These are phyloP conservation scores for Spinibarbus caldwelli DNA, from an alignment of 2,797 vertebrate species.

Conservation along the genomic window DNA sequence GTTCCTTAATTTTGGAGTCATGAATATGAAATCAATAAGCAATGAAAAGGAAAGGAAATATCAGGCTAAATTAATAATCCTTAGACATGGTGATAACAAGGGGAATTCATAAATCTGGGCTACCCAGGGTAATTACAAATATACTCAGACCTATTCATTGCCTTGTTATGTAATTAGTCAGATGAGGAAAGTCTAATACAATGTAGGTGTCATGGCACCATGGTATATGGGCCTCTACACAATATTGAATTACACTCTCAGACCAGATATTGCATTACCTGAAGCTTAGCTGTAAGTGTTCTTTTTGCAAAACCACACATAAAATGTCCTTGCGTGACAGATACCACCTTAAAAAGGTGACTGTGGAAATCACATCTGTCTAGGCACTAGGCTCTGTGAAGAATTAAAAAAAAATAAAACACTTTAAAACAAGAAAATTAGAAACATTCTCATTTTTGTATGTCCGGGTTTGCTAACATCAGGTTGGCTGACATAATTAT, in stretches of 20 bases:
- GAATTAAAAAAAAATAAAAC: no score
- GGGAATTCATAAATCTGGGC: background rate
- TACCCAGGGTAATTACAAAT: slow-evolving; percentile 27
- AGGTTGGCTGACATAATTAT: background rate
- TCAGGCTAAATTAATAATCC: slow-evolving; percentile 37
- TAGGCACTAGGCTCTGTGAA: background rate
- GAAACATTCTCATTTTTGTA: background rate
- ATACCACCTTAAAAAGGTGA: background rate
- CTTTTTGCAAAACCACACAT: background rate
- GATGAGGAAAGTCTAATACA: background rate
- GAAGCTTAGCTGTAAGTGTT: background rate
- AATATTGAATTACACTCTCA: slow-evolving; percentile 7
- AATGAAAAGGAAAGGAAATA: slow-evolving; percentile 29
- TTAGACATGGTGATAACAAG: slow-evolving; percentile 4
- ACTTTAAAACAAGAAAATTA: background rate
- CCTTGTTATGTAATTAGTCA: slow-evolving; percentile 30
- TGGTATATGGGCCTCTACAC: background rate
- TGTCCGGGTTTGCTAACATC: background rate
- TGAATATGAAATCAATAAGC: slow-evolving; percentile 53
- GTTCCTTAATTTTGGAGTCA: slow-evolving; percentile 56
- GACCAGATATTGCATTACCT: slow-evolving; percentile 1
- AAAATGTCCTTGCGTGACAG: background rate
- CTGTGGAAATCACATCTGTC: background rate
- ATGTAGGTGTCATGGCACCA: slow-evolving; percentile 8
- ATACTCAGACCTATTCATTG: background rate